A percentile compares a stretch with the other conserved stretches of the same genome.
Evolutionary conservation across 2,888 invertebrate species (phyloP).

Genomic region (Agriopis leucophaearia): DNA sequence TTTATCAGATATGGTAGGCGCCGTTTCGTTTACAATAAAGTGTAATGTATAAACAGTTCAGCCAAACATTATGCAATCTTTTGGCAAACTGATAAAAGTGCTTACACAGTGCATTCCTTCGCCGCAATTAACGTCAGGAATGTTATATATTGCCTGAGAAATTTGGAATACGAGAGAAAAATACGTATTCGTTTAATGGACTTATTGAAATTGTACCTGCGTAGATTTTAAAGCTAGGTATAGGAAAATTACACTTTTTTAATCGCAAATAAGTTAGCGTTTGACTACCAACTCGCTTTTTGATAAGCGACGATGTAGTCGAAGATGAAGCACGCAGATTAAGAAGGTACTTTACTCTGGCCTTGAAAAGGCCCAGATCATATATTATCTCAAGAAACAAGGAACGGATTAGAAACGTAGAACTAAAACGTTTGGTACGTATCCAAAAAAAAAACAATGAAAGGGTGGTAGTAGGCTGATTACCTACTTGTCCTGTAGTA

Average conservation of each 20-base stretch:
- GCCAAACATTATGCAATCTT: constrained; percentile 66
- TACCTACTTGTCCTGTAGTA: too few species aligned
- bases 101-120: constrained; percentile 70
- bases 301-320: too few species aligned
- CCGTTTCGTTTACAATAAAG: constrained; percentile 28
- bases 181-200: constrained; percentile 14
- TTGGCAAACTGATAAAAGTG: constrained; percentile 69
- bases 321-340: too few species aligned
- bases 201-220: constrained; percentile 4
- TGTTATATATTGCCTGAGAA: constrained; percentile 23
- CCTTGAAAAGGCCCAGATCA: too few species aligned
- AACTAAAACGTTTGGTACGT: too few species aligned
- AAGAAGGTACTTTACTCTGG: too few species aligned
- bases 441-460: too few species aligned
- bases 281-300: too few species aligned
- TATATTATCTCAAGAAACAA: too few species aligned
- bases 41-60: constrained; percentile 40
- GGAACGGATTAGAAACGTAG: too few species aligned
- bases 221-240: constrained; percentile 15
- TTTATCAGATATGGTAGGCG: constrained; percentile 23
- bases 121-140: constrained; percentile 53
- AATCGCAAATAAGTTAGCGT: too few species aligned
- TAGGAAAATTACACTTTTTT: not conserved
- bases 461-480: too few species aligned
- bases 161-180: constrained; percentile 14